Evolutionary conservation across 2,797 vertebrate species (phyloP), one percentile per base, ranked within the genome.

Genomic region (Glyptemys insculpta): DNA sequence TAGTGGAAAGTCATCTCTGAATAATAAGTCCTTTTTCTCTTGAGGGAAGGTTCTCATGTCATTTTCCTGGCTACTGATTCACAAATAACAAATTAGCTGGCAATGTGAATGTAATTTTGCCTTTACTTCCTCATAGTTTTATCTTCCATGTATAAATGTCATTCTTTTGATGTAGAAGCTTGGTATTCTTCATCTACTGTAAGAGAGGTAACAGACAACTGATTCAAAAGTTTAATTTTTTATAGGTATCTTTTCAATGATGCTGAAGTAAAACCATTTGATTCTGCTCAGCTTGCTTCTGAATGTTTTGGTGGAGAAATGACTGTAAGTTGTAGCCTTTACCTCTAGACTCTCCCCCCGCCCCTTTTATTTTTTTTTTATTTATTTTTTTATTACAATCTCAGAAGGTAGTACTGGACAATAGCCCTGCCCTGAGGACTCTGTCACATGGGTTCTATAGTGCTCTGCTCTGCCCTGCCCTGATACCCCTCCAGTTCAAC

Each of bases 261-360:
- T 54, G 99, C 99, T 1, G 99, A 99, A 98, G 99, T 99, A 41
- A 99, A 99, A 97, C 99, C 99, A 19, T 99, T 99, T 44, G 99
- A 99, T 98, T 99, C 99, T 3, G 99, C 99, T 37, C 99, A 99
- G 95, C 98, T 99, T 82, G 99, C 99, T 18, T 99, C 99, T 0
- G 99, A 99, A 97, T 99, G 99, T 97, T 99, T 99, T 92, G 99
- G 99, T 86, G 99, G 99, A 97, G 99, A 99, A 97, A 99, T 99
- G 99, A 99, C 99, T 65, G 99, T 99, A 98, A 98, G 98, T 98
- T 94, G 2, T 5, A 18, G 31, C 62, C 47, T 86, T 0, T n/a
- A 2, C 91, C 90, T 92, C 62, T 88, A 72, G 18, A 53, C 54
- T 3, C 54, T 9, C 19, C 8, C 8, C 21, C 9, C n/a, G n/a